Percentiles rank a stretch among this genome's conserved stretches.
phyloP scores from a whole-genome alignment of 2,113 vertebrate genomes.

The Gopherus evgoodei region DNA sequence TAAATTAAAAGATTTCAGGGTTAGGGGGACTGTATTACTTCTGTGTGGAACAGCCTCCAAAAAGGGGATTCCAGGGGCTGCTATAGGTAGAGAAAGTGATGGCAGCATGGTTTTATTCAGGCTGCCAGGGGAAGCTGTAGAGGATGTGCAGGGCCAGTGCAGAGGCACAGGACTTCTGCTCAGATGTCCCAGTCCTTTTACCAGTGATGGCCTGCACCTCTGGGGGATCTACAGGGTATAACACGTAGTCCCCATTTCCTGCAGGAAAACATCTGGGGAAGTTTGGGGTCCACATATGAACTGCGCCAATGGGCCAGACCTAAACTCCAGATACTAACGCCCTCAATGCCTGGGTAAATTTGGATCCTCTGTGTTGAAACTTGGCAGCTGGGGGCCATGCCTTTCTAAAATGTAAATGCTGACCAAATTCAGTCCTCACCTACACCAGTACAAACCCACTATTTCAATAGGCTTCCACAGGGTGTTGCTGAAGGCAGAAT shows the following conservation, averaged over 20 bases:
- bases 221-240: background rate
- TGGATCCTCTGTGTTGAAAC: background rate
- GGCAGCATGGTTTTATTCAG: background rate
- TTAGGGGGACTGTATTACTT: background rate
- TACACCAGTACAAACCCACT: background rate
- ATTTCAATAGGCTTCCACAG: background rate
- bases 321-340: background rate
- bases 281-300: background rate
- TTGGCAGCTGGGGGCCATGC: background rate
- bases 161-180: background rate
- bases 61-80: background rate
- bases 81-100: background rate
- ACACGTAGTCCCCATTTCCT: background rate
- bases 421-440: background rate
- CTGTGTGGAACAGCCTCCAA: background rate
- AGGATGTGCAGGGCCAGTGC: background rate
- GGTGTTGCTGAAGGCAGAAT: background rate
- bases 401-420: background rate
- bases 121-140: background rate
- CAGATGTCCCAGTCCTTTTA: background rate
- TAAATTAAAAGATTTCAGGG: no score
- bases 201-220: fast-evolving
- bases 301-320: background rate
- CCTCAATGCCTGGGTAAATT: background rate
- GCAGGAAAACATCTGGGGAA: background rate